Conservation (phyloP, 2,113 vertebrate genomes). For the Ptilorrhoa leucosticta region DNA sequence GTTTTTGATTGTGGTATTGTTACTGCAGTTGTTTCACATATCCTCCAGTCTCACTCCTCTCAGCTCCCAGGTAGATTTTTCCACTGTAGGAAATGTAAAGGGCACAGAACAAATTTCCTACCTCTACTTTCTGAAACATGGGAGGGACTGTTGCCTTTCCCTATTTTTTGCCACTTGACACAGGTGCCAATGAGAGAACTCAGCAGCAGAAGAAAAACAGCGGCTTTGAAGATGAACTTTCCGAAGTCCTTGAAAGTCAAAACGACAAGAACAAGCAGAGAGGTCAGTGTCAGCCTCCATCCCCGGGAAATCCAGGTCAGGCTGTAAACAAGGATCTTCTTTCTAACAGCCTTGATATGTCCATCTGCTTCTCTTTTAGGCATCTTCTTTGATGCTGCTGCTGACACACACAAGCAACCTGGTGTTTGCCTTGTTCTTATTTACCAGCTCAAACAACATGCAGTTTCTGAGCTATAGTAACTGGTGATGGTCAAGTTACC, state of each 20-base stretch:
- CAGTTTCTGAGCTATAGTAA: neutral
- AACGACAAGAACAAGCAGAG: constrained; percentile 1
- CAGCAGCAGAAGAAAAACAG: constrained; percentile 71
- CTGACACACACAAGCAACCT: neutral
- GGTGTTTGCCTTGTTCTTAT: neutral
- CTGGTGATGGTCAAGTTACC: neutral
- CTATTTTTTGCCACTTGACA: neutral
- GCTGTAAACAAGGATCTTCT: neutral
- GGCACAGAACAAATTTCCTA: neutral
- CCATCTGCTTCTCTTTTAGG: neutral
- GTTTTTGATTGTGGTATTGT: neutral
- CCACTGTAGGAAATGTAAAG: neutral
- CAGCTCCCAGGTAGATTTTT: neutral
- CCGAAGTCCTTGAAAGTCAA: constrained; percentile 65
- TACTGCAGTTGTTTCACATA: neutral
- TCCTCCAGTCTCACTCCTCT: neutral
- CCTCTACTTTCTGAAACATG: neutral
- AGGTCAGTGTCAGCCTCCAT: constrained; percentile 64
- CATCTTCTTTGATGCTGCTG: neutral
- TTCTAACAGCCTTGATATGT: constrained; percentile 3
- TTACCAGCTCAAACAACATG: neutral
- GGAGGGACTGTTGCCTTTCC: neutral
- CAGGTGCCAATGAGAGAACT: constrained; percentile 80
- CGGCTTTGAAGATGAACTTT: constrained; percentile 65
- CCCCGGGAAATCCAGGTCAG: neutral